A percentile compares a stretch with the other conserved stretches of the same genome.
Conservation (phyloP, 2,888 invertebrate genomes). For the Xestia sexstrigata region DNA sequence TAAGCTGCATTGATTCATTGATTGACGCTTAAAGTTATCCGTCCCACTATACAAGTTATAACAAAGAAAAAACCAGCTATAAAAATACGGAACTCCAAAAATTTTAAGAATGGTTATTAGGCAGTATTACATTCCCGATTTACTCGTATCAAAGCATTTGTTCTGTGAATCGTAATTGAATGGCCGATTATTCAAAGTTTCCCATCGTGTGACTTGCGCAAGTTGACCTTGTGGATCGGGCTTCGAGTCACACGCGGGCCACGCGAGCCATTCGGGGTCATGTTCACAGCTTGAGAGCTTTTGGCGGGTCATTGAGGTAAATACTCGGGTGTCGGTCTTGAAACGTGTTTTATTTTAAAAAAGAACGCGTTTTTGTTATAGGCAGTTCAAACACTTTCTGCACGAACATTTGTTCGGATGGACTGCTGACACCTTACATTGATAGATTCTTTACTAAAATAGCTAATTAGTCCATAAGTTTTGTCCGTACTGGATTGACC, state of each 20-base stretch:
- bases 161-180: slow-evolving; percentile 62
- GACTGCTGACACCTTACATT: background rate
- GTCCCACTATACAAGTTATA: background rate
- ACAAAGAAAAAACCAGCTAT: slow-evolving; percentile 12
- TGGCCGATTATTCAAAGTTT: slow-evolving; percentile 67
- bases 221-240: slow-evolving; percentile 71
- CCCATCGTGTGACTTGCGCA: slow-evolving; percentile 73
- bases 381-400: slow-evolving; percentile 14
- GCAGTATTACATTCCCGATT: slow-evolving; percentile 39
- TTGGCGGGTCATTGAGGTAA: slow-evolving; percentile 56
- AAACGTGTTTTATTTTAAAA: slow-evolving; percentile 44
- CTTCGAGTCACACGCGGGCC: slow-evolving; percentile 52
- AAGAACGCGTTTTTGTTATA: slow-evolving; percentile 24
- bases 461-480: background rate
- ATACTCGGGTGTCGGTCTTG: slow-evolving; percentile 33
- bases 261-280: slow-evolving; percentile 51
- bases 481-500: background rate
- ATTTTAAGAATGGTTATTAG: slow-evolving; percentile 44
- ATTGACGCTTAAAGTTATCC: background rate
- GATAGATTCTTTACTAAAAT: background rate
- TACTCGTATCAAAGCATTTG: slow-evolving; percentile 49
- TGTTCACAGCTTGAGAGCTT: slow-evolving; percentile 53
- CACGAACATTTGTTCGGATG: background rate
- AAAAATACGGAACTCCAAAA: slow-evolving; percentile 14
- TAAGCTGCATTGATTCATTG: background rate